These are phyloP conservation scores for Poecilia velifera DNA, from an alignment of 2,797 vertebrate species.

Conservation along the genomic window DNA sequence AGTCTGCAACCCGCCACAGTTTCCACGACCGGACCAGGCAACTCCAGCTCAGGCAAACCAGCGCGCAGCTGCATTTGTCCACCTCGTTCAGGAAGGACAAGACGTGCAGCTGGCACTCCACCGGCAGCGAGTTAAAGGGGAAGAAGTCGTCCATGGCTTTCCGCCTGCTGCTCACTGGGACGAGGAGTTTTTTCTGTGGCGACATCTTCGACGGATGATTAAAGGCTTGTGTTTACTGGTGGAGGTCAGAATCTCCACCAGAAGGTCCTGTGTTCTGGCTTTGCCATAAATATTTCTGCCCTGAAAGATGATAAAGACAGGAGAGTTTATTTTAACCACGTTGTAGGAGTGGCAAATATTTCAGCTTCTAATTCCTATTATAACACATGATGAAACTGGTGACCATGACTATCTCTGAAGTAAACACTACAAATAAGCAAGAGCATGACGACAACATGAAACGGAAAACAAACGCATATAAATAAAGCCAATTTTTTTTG, in stretches of 20 bases:
- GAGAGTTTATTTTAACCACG: not conserved
- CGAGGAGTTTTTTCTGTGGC: constrained; percentile 76
- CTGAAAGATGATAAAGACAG: not conserved
- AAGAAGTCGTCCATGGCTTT: constrained; percentile 75
- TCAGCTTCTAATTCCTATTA: not conserved
- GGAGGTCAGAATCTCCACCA: constrained; percentile 64
- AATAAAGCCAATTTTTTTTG: not conserved
- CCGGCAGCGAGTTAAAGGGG: constrained; percentile 82
- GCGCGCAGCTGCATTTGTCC: constrained; percentile 84
- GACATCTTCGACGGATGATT: constrained; percentile 68
- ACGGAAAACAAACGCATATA: not conserved
- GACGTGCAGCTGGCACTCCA: constrained; percentile 86
- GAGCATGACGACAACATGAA: not conserved
- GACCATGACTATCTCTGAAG: not conserved
- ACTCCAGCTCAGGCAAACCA: constrained; percentile 86
- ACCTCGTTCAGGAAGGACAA: constrained; percentile 84
- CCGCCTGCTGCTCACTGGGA: constrained; percentile 71
- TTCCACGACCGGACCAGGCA: constrained; percentile 83
- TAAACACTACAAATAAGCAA: not conserved
- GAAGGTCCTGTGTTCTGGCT: constrained; percentile 45
- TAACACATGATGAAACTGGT: not conserved
- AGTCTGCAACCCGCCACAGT: constrained; percentile 87
- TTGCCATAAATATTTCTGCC: constrained; percentile 54
- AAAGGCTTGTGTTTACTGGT: constrained; percentile 44
- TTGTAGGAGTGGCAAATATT: not conserved